Percentiles rank a stretch among this genome's conserved stretches.
These are phyloP conservation scores for Ciona savignyi DNA, from an alignment of 23 tunicate species.

Conservation along the genomic window DNA sequence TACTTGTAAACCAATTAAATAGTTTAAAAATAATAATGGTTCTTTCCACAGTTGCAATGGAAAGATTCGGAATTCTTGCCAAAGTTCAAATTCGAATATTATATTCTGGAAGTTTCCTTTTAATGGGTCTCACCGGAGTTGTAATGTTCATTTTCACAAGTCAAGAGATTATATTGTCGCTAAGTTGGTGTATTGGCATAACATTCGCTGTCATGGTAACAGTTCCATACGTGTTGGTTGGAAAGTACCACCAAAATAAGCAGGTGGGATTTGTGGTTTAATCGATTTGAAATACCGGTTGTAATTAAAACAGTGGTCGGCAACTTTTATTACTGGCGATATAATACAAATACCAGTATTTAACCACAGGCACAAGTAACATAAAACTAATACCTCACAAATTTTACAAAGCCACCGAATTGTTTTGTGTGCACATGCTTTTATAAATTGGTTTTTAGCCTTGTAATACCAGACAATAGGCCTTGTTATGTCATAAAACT, in stretches of 20 bases:
- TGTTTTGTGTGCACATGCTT: too few species aligned
- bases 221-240: slow-evolving; percentile 74
- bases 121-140: slow-evolving; percentile 31
- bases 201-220: slow-evolving; percentile 56
- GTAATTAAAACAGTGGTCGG: too few species aligned
- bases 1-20: not conserved
- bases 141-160: slow-evolving; percentile 65
- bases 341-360: too few species aligned
- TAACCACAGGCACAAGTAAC: too few species aligned
- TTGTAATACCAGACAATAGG: too few species aligned
- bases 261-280: slow-evolving; percentile 25
- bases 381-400: too few species aligned
- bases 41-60: slow-evolving; percentile 50
- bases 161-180: slow-evolving; percentile 28
- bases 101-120: slow-evolving; percentile 44
- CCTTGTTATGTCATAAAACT: too few species aligned
- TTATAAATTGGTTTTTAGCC: too few species aligned
- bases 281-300: not conserved
- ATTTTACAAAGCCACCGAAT: too few species aligned
- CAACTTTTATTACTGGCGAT: too few species aligned
- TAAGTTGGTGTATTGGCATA: slow-evolving; percentile 73
- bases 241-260: slow-evolving; percentile 52
- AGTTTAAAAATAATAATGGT: not conserved
- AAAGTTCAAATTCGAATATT: slow-evolving; percentile 29
- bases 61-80: slow-evolving; percentile 31